Evolutionary conservation across 2,888 invertebrate genomes (phyloP), one percentile per base, ranked within the genome.

Genomic region (Marronus borbonicus): DNA sequence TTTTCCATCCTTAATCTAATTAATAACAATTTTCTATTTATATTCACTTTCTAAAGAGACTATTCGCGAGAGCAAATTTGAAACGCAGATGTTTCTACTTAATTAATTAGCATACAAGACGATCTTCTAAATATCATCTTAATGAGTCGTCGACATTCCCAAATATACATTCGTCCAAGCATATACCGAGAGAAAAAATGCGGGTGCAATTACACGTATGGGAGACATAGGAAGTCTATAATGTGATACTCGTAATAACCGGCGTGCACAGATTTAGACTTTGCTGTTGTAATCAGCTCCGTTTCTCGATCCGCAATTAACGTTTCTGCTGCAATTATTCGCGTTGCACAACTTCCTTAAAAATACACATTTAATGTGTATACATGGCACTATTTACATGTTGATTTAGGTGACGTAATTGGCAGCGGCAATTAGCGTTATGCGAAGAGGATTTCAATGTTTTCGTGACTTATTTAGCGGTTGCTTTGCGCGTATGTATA

Each of bases 331-430:
- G 68, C 50, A 68, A 50, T 68, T 68, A 68, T 68, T 50, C 50
- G 50, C 36, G 50, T 68, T 68, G 52, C 68, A 68, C 68, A 68
- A 68, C 52, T 68, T 68, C 68, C 68, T 68, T 28, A 50, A 50
- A 68, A 58, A 28, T 62, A 39, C 50, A 31, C 28, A 50, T 20
- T 39, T 39, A 20, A 20, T 20, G 7, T 44, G 39, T 66, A 66
- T 36, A 39, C 39, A 39, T 31, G 62, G 8, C 28, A 14, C 28
- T 62, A 28, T 66, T 49, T 66, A 44, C 49, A 66, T 66, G 49
- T 66, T 49, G 24, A 24, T 20, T 52, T 68, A 50, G 20, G 50
- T 68, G 50, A 50, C 50, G 68, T 31, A 50, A 50, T 68, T 68
- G 20, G 50, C 50, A 24, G 0, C 24, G 20, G 28, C 28, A 68